Evolutionary conservation across 64 coral and sea anemone species (phyloP), one percentile per base, ranked within the genome.

Genomic region (Cladopsammia gracilis): DNA sequence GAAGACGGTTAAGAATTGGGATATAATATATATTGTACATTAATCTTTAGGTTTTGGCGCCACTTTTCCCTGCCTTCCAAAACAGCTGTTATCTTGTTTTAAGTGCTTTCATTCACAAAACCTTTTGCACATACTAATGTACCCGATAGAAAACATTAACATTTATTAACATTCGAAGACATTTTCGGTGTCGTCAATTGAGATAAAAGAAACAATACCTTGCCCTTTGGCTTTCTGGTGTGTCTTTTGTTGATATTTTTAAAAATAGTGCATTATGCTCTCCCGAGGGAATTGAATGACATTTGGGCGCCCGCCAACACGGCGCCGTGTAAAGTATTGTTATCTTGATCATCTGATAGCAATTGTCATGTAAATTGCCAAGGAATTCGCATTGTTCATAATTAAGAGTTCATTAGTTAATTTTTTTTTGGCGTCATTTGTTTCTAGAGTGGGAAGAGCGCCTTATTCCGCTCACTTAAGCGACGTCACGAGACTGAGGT

Each of bases 371-470:
- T 62, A 84, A 84, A 67, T 84, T 67, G 19, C 22, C 62, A 7
- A 4, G 80, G 80, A 84, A 84, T 65, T 84, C 80, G 5, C 80
- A 68, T 48, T 24, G 16, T 84, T 51, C 47, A 43, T 84, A 84
- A 84, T 84, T 84, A 68, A 56, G 62, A 19, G 3, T 67, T n/a
- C 6, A 49, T 66, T 46, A 49, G 62, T 64, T 18, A 46, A 49
- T 49, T 48, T 24, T 67, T 65, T 67, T 19, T 24, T n/a, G n/a
- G 19, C 61, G 61, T 66, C 42, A 26, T 20, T 42, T 3, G 23
- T 26, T 59, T 80, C 53, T 57, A 51, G 44, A 8, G 16, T 51
- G 7, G n/a, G 9, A n/a, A 24, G 7, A 54, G 7, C 6, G 15
- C 48, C 53, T 18, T 75, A 75, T 75, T 48, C 6, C 43, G 43